A percentile compares a stretch with the other conserved stretches of the same genome.
phyloP scores from a whole-genome alignment of 2,113 vertebrate genomes.

The Bubalus kerabau region DNA sequence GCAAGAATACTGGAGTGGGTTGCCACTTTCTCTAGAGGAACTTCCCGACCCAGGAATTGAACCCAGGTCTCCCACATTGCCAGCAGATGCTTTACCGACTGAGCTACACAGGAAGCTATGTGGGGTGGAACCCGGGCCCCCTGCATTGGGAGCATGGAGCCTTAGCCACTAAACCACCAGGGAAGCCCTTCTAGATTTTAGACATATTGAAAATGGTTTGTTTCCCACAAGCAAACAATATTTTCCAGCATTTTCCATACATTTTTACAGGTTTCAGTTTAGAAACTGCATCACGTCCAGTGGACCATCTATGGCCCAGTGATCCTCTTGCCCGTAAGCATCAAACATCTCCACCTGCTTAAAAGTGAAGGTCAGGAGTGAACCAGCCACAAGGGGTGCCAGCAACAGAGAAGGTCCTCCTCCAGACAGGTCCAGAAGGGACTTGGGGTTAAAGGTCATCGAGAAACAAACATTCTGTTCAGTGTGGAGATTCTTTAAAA shows the following conservation, averaged over 20 bases:
- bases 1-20: not conserved
- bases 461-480: not conserved
- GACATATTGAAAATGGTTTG: not conserved
- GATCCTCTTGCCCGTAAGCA: too few relatives aligned
- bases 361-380: not conserved
- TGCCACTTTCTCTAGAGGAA: not conserved
- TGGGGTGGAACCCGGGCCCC: not conserved
- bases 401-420: too few relatives aligned
- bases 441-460: not conserved
- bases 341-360: not conserved
- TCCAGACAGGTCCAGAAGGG: not conserved
- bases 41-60: not conserved
- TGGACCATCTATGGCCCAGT: accelerated
- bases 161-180: not conserved
- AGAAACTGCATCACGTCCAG: not conserved
- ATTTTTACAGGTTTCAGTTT: not conserved
- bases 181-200: not conserved
- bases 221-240: not conserved
- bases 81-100: not conserved
- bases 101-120: not conserved
- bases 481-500: not conserved
- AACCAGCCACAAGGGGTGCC: not conserved
- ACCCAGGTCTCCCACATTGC: not conserved
- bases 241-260: not conserved
- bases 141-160: not conserved